phyloP scores from a whole-genome alignment of 2,113 vertebrate species.

The Urocynchramus pylzowi region DNA sequence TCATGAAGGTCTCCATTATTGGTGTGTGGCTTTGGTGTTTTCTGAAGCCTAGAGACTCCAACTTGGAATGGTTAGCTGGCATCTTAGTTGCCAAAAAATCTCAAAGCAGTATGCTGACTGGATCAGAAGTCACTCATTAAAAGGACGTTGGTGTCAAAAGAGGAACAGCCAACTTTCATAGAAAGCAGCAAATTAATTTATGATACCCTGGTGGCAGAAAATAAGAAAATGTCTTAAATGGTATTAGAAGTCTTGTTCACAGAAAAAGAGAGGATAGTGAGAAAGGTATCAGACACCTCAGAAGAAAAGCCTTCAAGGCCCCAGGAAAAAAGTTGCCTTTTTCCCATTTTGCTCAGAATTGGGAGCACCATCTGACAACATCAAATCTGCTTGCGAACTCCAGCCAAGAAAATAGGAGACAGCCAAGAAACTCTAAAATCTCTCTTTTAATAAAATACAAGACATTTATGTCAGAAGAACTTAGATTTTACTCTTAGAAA shows the following conservation, averaged over 20 bases:
- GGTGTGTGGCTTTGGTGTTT: conserved; percentile 5
- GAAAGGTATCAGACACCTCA: not conserved
- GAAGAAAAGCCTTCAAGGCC: not conserved
- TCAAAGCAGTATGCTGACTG: not conserved
- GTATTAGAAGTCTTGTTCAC: not conserved
- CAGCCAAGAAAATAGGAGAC: conserved; percentile 3
- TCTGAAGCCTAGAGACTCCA: not conserved
- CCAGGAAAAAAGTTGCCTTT: not conserved
- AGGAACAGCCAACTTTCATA: not conserved
- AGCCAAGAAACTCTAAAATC: conserved; percentile 28
- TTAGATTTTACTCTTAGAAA: not conserved
- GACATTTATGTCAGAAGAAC: not conserved
- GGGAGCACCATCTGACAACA: not conserved
- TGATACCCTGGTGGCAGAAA: not conserved
- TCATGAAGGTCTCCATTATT: conserved; percentile 15
- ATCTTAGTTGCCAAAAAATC: not conserved
- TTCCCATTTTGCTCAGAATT: not conserved
- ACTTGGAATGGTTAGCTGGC: not conserved
- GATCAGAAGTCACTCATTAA: not conserved
- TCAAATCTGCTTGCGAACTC: not conserved
- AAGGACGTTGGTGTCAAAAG: not conserved
- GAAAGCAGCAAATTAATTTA: not conserved
- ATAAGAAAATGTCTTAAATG: not conserved
- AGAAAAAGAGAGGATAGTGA: not conserved
- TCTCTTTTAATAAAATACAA: not conserved